Evolutionary conservation across 2,888 invertebrate genomes (phyloP), one percentile per base, ranked within the genome.

Genomic region (Orthonevra nobilis): DNA sequence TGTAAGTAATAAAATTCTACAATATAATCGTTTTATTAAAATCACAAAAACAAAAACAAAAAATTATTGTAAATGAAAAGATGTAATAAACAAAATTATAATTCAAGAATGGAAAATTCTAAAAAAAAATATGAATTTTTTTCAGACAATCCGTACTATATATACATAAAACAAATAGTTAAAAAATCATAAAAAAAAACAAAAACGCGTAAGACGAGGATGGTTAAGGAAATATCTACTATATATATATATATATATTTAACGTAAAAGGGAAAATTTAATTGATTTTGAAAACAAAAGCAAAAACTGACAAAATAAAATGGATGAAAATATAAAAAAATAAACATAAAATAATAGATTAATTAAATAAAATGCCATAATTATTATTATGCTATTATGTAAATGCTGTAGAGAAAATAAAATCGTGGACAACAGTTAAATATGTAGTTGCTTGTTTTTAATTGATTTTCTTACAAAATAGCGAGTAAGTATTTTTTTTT

Each of bases 11-110:
- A 77, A 20, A 68, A 82, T 81, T 73, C 79, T 69, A 75, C 46
- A 75, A 73, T 72, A 64, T 68, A 84, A 84, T 84, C 86, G 85
- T 86, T 85, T 85, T 69, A 81, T 60, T 64, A 40, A 61, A 68
- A 12, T 54, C 63, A 64, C 48, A 86, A 83, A 85, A 84, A 81
- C 83, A 83, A 85, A 84, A 82, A 74, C 79, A 82, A 82, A 75
- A 81, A n/a, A n/a, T n/a, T n/a, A n/a, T n/a, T n/a, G n/a, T 28
- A 64, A 63, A 50, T 50, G 56, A 48, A 69, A 52, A 19, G 40
- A 46, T 69, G 38, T 75, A 77, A 56, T 72, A 70, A 75, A 58
- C 61, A 68, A 32, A 74, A 56, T 20, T 36, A 56, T 12, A 34
- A 68, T n/a, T n/a, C n/a, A n/a, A n/a, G n/a, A 66, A 50, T 34